Evolutionary conservation across 2,797 vertebrate species (phyloP).

Genomic region (Austrolebias charrua): DNA sequence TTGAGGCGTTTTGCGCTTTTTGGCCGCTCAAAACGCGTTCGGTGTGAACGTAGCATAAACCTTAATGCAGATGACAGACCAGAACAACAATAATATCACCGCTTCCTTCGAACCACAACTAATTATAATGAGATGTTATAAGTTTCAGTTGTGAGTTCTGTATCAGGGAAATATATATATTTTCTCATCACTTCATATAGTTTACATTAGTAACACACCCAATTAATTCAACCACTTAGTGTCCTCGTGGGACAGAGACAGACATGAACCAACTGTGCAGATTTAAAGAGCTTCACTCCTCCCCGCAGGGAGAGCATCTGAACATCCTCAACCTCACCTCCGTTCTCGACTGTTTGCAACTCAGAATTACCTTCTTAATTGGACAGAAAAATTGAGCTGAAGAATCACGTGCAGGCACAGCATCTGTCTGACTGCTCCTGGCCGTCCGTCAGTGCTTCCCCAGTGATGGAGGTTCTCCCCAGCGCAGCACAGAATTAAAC

Average conservation of each 20-base stretch:
- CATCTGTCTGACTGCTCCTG: conserved; percentile 51
- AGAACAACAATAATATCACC: too few relatives aligned
- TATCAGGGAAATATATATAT: background rate
- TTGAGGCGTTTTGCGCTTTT: too few relatives aligned
- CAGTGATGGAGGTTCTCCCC: conserved; percentile 29
- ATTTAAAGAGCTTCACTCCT: background rate
- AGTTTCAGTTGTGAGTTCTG: background rate
- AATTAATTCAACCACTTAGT: conserved; percentile 1
- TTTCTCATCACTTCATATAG: background rate
- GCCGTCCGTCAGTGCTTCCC: conserved; percentile 36
- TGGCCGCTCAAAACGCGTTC: too few relatives aligned
- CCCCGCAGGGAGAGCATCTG: background rate
- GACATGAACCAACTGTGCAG: background rate
- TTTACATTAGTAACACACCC: background rate
- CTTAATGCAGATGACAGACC: too few relatives aligned
- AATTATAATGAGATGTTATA: background rate
- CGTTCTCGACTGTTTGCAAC: conserved; percentile 10
- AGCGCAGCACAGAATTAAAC: conserved; percentile 23
- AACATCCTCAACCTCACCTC: conserved; percentile 20
- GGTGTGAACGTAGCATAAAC: too few relatives aligned
- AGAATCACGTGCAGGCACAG: conserved; percentile 42
- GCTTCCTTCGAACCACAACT: background rate
- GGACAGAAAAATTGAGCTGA: conserved; percentile 40
- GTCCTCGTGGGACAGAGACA: background rate
- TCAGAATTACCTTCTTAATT: conserved; percentile 38